Conservation (phyloP, 2,797 vertebrate genomes). For the Vipera latastei region DNA sequence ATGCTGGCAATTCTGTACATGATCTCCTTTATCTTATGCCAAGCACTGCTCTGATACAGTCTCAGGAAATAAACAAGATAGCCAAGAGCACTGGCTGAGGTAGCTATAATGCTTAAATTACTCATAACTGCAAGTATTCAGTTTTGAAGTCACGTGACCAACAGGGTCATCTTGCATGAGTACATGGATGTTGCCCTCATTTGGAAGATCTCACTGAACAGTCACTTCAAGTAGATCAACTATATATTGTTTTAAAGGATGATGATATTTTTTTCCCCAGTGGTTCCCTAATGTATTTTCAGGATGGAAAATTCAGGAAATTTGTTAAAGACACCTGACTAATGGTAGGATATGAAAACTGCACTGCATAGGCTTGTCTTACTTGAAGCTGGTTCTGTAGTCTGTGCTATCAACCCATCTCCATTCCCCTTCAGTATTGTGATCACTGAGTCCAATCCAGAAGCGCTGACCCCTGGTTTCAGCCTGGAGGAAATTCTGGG, state of each 20-base stretch:
- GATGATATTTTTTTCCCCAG: not conserved
- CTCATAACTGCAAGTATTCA: not conserved
- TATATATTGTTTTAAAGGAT: not conserved
- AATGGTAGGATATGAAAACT: not conserved
- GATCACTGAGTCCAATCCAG: constrained; percentile 57
- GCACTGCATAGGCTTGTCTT: constrained; percentile 7
- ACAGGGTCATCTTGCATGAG: not conserved
- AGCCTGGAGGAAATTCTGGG: constrained; percentile 48
- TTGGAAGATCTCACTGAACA: not conserved
- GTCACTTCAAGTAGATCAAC: not conserved
- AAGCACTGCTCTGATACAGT: not conserved
- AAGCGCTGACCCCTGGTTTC: constrained; percentile 11
- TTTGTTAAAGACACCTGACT: not conserved
- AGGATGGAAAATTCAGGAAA: not conserved
- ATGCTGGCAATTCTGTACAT: not conserved
- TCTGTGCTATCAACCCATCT: constrained; percentile 54
- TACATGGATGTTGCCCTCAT: not conserved
- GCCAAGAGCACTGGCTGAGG: not conserved
- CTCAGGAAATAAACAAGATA: not conserved
- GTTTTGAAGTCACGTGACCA: not conserved
- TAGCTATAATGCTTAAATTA: not conserved
- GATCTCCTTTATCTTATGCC: not conserved
- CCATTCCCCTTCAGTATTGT: constrained; percentile 46
- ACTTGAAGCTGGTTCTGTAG: constrained; percentile 46
- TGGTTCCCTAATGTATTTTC: not conserved